Evolutionary conservation across 2,797 vertebrate genomes (phyloP), one percentile per base, ranked within the genome.

Genomic region (Oreortyx pictus): DNA sequence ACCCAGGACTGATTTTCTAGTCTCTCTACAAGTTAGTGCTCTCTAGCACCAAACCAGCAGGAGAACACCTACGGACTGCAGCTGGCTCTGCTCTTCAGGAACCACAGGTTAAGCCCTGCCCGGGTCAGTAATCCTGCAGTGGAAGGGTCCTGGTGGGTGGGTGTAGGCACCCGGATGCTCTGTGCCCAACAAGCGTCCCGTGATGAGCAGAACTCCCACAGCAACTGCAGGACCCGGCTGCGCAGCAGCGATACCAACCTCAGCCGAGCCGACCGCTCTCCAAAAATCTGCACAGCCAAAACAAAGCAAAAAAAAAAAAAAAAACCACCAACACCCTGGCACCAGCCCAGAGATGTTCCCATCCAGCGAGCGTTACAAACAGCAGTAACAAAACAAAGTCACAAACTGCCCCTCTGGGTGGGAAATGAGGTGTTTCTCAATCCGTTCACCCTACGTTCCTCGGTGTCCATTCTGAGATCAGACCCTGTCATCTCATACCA

Each of bases 401-500:
- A 50, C 24, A 39, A 78, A 93, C 81, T 3, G 4, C 90, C 17
- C 49, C 54, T 54, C 6, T n/a, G 29, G 59, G 66, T 75, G 66
- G 82, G 60, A 90, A 88, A 89, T 5, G 3, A 50, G 59, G 33
- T 70, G 50, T 29, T 87, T 67, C 88, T 75, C 73, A 18, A 5
- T 62, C n/a, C 24, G 1, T 54, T 59, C n/a, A 67, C 88, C 37
- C 71, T 14, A 41, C 83, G 64, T 43, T 68, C 56, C 71, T 62
- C 6, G 25, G 70, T 89, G 64, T 15, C 37, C 52, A 5, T 47
- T 83, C 85, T 59, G 61, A 96, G 52, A 77, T 81, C 92, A 92
- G 92, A 89, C 94, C 85, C 89, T 93, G 70, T 82, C 87, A 93
- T 87, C 84, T 94, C 88, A 92, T 62, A 87, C 64, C 80, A 62